Conservation (phyloP, 2,113 vertebrate species). For the Rynchops niger region DNA sequence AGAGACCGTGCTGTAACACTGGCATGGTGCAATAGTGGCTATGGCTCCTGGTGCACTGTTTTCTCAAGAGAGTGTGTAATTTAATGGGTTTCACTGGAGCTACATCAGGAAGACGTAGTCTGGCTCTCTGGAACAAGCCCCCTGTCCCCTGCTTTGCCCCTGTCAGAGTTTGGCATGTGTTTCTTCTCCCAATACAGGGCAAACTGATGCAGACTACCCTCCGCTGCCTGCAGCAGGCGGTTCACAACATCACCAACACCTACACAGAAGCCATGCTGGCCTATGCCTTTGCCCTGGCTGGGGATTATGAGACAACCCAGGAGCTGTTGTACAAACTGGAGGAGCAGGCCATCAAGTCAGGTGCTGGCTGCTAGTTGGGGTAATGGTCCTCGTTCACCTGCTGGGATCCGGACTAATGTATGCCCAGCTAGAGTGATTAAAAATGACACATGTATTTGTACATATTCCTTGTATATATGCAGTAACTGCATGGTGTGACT, state of each 20-base stretch:
- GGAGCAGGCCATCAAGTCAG: constrained; percentile 65
- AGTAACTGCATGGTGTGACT: not conserved
- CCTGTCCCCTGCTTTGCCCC: not conserved
- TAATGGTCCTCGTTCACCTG: not conserved
- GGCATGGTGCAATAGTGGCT: not conserved
- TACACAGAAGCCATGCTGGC: constrained; percentile 83
- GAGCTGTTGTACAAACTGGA: constrained; percentile 61
- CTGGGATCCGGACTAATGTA: not conserved
- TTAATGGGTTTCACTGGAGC: not conserved
- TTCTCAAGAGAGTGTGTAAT: not conserved
- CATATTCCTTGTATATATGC: not conserved
- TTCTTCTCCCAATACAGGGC: constrained; percentile 64
- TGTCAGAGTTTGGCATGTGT: not conserved
- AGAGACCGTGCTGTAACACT: not conserved
- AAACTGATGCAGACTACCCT: constrained; percentile 72
- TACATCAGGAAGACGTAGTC: not conserved
- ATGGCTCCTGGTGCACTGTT: not conserved
- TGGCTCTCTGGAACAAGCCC: not conserved
- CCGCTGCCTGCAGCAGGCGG: constrained; percentile 67
- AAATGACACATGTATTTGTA: not conserved
- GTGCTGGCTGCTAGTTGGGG: not conserved
- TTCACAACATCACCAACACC: constrained; percentile 64
- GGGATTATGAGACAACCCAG: constrained; percentile 51
- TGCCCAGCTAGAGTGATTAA: not conserved
- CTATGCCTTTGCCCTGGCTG: constrained; percentile 85